A percentile compares a stretch with the other conserved stretches of the same genome.
phyloP scores from a whole-genome alignment of 2,113 vertebrate genomes.

The Corythaeola cristata region DNA sequence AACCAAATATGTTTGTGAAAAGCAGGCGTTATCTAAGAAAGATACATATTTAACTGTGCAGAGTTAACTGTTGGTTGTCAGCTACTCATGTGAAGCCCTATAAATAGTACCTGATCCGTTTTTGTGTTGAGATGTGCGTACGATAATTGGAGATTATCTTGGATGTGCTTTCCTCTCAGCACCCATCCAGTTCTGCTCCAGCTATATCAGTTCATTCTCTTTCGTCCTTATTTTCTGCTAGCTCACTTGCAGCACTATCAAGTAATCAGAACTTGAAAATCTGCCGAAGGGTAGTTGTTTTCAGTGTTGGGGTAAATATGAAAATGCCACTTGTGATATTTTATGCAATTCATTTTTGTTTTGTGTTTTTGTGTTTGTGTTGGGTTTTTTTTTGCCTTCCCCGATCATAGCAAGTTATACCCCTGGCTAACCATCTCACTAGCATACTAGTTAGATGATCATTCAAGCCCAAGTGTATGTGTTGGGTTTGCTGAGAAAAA shows the following conservation, averaged over 20 bases:
- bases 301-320: not conserved
- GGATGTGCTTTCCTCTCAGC: not conserved
- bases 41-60: not conserved
- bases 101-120: not conserved
- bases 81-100: not conserved
- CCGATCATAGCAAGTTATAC: not conserved
- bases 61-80: not conserved
- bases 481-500: conserved; percentile 1
- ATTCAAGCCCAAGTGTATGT: not conserved
- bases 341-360: not conserved
- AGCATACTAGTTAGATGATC: not conserved
- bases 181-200: not conserved
- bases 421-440: not conserved
- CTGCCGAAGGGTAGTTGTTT: not conserved
- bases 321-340: not conserved
- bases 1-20: conserved; percentile 2
- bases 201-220: not conserved
- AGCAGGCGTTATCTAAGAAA: not conserved
- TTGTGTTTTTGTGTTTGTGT: not conserved
- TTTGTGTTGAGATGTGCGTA: not conserved
- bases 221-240: not conserved
- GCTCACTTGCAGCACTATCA: not conserved
- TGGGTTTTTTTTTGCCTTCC: not conserved
- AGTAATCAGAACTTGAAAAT: not conserved
- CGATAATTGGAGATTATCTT: not conserved